phyloP scores from a whole-genome alignment of 2,888 invertebrate genomes.

The Nebria brevicollis region DNA sequence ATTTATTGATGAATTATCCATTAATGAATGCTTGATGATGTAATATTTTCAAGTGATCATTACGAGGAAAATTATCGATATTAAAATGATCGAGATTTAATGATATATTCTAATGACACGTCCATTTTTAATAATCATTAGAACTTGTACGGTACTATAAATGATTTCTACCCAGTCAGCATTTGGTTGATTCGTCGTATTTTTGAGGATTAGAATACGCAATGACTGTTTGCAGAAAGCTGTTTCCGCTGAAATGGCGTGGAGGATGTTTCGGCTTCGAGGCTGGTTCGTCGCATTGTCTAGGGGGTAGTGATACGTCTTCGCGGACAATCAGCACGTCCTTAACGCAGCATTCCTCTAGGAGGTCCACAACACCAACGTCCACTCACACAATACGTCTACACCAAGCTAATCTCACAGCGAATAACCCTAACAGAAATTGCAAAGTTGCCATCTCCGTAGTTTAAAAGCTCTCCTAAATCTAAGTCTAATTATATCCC shows the following conservation, averaged over 20 bases:
- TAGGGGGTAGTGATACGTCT: constrained; percentile 56
- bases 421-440: constrained; percentile 54
- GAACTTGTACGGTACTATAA: background rate
- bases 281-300: constrained; percentile 55
- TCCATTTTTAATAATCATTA: background rate
- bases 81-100: background rate
- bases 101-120: background rate
- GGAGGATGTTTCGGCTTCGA: constrained; percentile 65
- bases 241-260: constrained; percentile 77
- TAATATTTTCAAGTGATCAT: background rate
- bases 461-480: constrained; percentile 53
- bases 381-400: constrained; percentile 59
- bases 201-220: background rate
- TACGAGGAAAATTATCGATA: background rate
- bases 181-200: background rate
- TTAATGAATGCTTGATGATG: background rate
- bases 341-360: constrained; percentile 57
- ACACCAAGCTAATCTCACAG: constrained; percentile 52
- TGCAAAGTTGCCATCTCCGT: constrained; percentile 61
- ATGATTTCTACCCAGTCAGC: background rate
- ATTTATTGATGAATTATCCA: no score
- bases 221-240: constrained; percentile 63
- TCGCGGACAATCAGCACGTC: constrained; percentile 59
- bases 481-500: background rate
- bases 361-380: constrained; percentile 54